Conservation (phyloP, 2,113 vertebrate species). For the Rhea pennata region DNA sequence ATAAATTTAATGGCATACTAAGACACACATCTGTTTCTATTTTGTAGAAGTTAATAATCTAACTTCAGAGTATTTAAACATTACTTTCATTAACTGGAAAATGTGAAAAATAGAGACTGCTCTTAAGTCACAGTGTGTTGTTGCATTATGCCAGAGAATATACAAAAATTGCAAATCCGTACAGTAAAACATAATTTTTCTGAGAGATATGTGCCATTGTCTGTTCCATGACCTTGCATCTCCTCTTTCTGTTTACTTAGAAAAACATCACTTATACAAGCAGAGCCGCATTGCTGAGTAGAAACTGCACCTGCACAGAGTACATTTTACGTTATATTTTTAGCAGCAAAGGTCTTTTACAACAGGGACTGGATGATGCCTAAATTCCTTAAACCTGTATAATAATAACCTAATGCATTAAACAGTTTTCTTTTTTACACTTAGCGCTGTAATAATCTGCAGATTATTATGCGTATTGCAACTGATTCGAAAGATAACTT, state of each 20-base stretch:
- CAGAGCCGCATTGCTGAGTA: conserved; percentile 43
- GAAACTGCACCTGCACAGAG: conserved; percentile 62
- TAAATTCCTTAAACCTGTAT: conserved; percentile 44
- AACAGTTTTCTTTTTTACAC: neutral
- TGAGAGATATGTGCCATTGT: conserved; percentile 43
- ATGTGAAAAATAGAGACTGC: conserved; percentile 74
- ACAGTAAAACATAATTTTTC: conserved; percentile 44
- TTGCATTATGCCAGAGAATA: conserved; percentile 51
- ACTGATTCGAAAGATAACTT: conserved; percentile 38
- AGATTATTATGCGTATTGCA: conserved; percentile 11
- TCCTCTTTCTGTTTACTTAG: conserved; percentile 40
- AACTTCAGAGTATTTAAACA: conserved; percentile 89
- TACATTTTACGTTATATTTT: conserved; percentile 56
- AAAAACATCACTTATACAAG: conserved; percentile 55
- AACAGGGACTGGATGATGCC: conserved; percentile 18
- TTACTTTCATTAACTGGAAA: conserved; percentile 85
- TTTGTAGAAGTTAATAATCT: conserved; percentile 89
- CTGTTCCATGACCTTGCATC: conserved; percentile 54
- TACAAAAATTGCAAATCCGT: conserved; percentile 61
- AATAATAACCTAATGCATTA: conserved; percentile 32
- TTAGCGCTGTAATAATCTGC: neutral
- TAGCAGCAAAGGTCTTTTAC: conserved; percentile 56
- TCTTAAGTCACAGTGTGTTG: conserved; percentile 61
- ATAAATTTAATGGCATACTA: conserved; percentile 93
- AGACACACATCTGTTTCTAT: conserved; percentile 96